Evolutionary conservation across 2,113 vertebrate species (phyloP).

Genomic region (Heteronetta atricapilla): DNA sequence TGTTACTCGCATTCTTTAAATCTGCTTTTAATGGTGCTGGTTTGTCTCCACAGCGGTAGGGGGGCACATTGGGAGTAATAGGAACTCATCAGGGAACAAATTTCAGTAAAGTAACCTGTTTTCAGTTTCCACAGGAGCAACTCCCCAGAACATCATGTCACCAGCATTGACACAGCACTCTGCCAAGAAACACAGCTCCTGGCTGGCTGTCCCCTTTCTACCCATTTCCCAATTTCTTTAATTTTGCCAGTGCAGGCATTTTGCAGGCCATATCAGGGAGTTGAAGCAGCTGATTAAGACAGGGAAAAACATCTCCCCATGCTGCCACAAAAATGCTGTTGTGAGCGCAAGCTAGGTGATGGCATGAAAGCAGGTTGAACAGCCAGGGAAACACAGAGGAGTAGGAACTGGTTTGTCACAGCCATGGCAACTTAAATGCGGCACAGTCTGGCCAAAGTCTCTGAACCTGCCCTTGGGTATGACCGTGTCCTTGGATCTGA

Average conservation of each 20-base stretch:
- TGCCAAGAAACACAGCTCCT: neutral
- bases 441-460: neutral
- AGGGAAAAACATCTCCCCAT: neutral
- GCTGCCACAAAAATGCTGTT: neutral
- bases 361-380: fast-evolving
- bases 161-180: neutral
- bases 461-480: fast-evolving
- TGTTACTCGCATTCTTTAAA: neutral
- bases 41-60: neutral
- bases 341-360: neutral
- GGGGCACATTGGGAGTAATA: neutral
- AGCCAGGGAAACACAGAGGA: neutral
- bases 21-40: slow-evolving; percentile 40
- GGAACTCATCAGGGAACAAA: neutral
- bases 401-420: neutral
- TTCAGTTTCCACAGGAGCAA: slow-evolving; percentile 26
- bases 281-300: neutral
- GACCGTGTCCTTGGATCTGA: neutral
- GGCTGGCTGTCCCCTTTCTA: neutral
- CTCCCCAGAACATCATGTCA: neutral
- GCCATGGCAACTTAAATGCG: neutral
- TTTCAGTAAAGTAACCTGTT: neutral
- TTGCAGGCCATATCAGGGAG: neutral
- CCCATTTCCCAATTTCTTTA: neutral
- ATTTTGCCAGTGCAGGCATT: neutral